A percentile compares a stretch with the other conserved stretches of the same genome.
Evolutionary conservation across 2,888 invertebrate genomes (phyloP).

Genomic region (Troides oblongomaculatus): DNA sequence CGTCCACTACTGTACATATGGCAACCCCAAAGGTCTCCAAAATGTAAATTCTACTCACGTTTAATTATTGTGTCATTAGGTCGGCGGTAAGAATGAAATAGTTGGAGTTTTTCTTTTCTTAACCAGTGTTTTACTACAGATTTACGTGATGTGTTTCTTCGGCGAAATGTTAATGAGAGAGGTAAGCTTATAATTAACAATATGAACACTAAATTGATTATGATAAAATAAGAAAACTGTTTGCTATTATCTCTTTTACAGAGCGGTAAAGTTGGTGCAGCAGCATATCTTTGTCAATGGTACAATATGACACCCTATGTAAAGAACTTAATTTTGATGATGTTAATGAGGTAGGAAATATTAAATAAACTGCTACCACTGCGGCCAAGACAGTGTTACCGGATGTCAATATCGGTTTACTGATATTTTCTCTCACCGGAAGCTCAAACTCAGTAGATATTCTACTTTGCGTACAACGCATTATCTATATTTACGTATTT

Average conservation of each 20-base stretch:
- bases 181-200: slow-evolving; percentile 40
- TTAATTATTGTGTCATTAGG: slow-evolving; percentile 36
- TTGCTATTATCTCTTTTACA: slow-evolving; percentile 33
- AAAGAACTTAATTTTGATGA: slow-evolving; percentile 52
- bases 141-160: slow-evolving; percentile 63
- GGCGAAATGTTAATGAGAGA: slow-evolving; percentile 61
- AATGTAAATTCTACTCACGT: not conserved
- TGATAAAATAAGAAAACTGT: not conserved
- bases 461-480: not conserved
- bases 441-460: no score
- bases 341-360: slow-evolving; percentile 53
- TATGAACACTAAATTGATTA: not conserved
- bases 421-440: no score
- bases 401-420: no score
- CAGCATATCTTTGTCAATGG: slow-evolving; percentile 60
- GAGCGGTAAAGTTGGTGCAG: slow-evolving; percentile 55
- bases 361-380: no score
- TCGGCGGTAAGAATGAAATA: slow-evolving; percentile 46
- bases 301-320: slow-evolving; percentile 54
- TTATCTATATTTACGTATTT: slow-evolving; percentile 4
- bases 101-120: slow-evolving; percentile 58
- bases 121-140: slow-evolving; percentile 55
- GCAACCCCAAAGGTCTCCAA: no score
- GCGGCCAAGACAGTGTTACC: no score
- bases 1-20: no score